Evolutionary conservation across 2,888 invertebrate species (phyloP), one percentile per base, ranked within the genome.

Genomic region (Drosophila antonietae): DNA sequence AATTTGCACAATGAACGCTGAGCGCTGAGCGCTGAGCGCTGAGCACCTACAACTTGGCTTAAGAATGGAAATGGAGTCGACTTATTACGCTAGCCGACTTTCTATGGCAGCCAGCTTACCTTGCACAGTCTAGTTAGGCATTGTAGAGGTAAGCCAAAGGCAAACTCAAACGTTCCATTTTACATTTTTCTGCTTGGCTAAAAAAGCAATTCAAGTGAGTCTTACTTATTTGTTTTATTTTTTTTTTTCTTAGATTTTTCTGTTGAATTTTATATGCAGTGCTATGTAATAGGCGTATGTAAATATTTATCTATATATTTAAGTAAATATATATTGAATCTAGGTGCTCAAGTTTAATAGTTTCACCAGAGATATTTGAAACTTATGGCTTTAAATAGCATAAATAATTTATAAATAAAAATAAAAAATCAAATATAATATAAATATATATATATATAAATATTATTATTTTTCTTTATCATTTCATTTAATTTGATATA

Each of bases 51-150:
- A 70, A 71, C 77, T 61, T 72, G 59, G 55, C 35, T 18, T 33
- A 46, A 46, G 73, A 59, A 63, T 55, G 28, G 18, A 31, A 53
- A 53, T 33, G 39, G 51, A 62, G 69, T 62, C 76, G 53, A 59
- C 80, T 69, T 65, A 76, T 63, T 76, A 55, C 63, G 68, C 31
- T 58, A 61, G 68, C 35, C 68, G 73, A 49, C 69, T 75, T 64
- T 51, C 39, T 53, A 57, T 53, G 33, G 55, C 62, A 63, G 46
- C 51, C 72, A 72, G 56, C 72, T 64, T 64, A 71, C 33, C 39
- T 39, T 6, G 33, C 51, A 23, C 33, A 35, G 44, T 51, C 51
- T 33, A 51, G 51, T 51, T 51, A 14, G 33, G 33, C 37, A 53
- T 14, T 23, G 33, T 6, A 10, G 23, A 37, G 37, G 37, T 53